Evolutionary conservation across 2,797 vertebrate species (phyloP).

Genomic region (Pampus argenteus): DNA sequence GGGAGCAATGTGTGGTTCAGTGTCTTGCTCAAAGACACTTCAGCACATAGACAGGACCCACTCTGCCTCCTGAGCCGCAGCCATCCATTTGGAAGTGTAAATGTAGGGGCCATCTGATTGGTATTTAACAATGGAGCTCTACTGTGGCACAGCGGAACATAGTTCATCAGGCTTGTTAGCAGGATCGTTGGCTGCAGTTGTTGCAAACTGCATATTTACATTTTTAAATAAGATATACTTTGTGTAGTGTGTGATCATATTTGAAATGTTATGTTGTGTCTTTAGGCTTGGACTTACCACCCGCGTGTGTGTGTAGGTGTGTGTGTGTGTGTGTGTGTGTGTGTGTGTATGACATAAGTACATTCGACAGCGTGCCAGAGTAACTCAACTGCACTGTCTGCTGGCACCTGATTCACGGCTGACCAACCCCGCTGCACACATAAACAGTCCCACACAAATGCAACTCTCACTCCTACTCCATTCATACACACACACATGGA

Average conservation of each 20-base stretch:
- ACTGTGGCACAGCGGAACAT: not conserved
- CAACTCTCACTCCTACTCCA: slow-evolving; percentile 35
- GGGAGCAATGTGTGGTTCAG: not conserved
- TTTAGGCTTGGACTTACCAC: not conserved
- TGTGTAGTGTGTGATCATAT: slow-evolving; percentile 1
- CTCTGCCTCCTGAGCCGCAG: no score
- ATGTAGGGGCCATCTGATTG: slow-evolving; percentile 3
- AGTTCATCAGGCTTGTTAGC: slow-evolving; percentile 11
- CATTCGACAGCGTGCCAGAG: slow-evolving; percentile 43
- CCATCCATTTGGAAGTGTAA: not conserved
- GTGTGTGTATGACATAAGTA: slow-evolving; percentile 29
- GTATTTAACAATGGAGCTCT: slow-evolving; percentile 14
- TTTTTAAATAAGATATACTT: slow-evolving; percentile 4
- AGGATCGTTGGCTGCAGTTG: slow-evolving; percentile 4
- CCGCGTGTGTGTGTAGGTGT: slow-evolving; percentile 13
- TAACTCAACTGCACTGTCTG: slow-evolving; percentile 43
- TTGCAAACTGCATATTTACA: not conserved
- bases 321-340: slow-evolving; percentile 20
- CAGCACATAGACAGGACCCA: not conserved
- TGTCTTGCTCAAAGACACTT: no score
- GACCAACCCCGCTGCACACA: slow-evolving; percentile 50
- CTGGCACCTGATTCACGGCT: slow-evolving; percentile 63
- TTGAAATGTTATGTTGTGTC: slow-evolving; percentile 8
- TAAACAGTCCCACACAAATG: slow-evolving; percentile 46
- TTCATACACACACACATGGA: slow-evolving; percentile 22